These are phyloP conservation scores for Naja naja DNA, from an alignment of 2,113 vertebrate genomes.

Conservation along the genomic window DNA sequence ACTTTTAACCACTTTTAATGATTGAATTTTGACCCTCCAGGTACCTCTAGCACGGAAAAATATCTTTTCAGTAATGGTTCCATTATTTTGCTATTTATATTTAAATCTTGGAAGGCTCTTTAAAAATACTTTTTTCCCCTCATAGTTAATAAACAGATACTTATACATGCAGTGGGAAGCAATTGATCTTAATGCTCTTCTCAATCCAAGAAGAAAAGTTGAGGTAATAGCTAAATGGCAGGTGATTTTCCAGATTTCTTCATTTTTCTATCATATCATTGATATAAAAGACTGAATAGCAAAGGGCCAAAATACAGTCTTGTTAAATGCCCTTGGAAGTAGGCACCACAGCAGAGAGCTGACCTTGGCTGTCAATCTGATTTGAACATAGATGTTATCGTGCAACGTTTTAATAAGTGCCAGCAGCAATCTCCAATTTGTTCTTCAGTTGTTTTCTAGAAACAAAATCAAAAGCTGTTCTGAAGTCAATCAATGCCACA, in stretches of 20 bases:
- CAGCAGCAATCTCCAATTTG: background rate
- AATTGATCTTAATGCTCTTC: background rate
- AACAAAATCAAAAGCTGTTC: background rate
- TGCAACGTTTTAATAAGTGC: background rate
- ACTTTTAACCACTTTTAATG: background rate
- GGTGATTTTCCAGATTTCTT: background rate
- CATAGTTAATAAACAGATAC: background rate
- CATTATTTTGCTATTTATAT: background rate
- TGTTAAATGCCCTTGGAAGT: background rate
- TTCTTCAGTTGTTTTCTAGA: background rate
- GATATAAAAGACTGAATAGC: background rate
- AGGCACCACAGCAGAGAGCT: background rate
- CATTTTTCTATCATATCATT: background rate
- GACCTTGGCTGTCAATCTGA: background rate
- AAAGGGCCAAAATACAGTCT: background rate
- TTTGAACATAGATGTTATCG: background rate
- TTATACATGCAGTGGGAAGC: background rate
- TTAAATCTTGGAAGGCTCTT: background rate
- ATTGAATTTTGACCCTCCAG: background rate
- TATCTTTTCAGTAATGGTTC: background rate
- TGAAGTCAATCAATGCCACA: background rate
- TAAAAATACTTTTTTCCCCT: background rate
- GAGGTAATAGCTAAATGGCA: background rate
- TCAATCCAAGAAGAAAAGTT: background rate
- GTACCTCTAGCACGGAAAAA: background rate